Conservation (phyloP, 2,888 invertebrate species). For the Sinopyrophorus schimmeli region DNA sequence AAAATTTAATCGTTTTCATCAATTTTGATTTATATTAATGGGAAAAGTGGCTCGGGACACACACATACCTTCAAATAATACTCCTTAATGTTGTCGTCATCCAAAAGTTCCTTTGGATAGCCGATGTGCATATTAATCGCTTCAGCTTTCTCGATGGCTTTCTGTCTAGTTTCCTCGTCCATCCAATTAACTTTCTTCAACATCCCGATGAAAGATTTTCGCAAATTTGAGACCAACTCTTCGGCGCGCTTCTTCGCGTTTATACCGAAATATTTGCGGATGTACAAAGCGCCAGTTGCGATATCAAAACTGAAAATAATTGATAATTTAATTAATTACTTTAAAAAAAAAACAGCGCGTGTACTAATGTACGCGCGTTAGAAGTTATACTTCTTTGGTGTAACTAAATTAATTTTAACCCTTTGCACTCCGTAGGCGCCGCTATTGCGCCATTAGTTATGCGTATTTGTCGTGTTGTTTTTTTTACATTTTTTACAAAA, state of each 20-base stretch:
- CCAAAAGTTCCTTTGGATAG: slow-evolving; percentile 68
- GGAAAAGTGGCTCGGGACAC: too few species aligned
- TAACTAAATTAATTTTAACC: too few species aligned
- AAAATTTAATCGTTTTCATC: too few species aligned
- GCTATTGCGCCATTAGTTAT: too few species aligned
- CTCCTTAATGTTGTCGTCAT: slow-evolving; percentile 56
- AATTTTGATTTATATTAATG: too few species aligned
- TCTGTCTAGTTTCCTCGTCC: slow-evolving; percentile 46
- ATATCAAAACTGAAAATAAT: slow-evolving; percentile 64
- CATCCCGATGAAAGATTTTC: slow-evolving; percentile 44
- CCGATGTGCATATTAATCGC: slow-evolving; percentile 62
- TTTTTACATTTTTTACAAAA: too few species aligned
- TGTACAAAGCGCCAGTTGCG: slow-evolving; percentile 77
- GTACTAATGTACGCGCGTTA: too few species aligned
- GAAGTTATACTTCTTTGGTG: too few species aligned
- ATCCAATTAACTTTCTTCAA: slow-evolving; percentile 48
- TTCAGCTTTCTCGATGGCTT: slow-evolving; percentile 51
- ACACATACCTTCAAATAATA: slow-evolving; percentile 71
- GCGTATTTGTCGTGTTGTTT: too few species aligned
- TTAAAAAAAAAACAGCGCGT: too few species aligned
- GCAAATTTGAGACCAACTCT: slow-evolving; percentile 48
- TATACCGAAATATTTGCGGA: slow-evolving; percentile 74
- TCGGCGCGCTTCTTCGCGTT: slow-evolving; percentile 41
- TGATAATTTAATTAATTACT: too few species aligned
- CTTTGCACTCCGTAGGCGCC: too few species aligned